Evolutionary conservation across 2,797 vertebrate species (phyloP), one percentile per base, ranked within the genome.

Genomic region (Helostoma temminkii): DNA sequence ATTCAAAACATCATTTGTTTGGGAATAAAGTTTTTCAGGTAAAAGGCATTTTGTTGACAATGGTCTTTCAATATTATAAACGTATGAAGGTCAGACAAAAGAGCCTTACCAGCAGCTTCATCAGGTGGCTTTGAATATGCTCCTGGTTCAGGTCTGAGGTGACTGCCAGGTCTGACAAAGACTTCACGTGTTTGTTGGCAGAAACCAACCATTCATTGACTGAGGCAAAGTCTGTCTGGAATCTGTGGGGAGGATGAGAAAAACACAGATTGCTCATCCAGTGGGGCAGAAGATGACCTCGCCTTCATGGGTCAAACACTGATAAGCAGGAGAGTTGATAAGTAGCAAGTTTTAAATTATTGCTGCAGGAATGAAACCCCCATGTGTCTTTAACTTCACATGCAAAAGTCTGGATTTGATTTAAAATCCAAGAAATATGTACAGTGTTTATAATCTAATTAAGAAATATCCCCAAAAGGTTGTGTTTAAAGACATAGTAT

Each of bases 21-120:
- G n/a, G n/a, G n/a, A n/a, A n/a, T n/a, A n/a, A n/a, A n/a, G n/a
- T n/a, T n/a, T n/a, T n/a, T n/a, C n/a, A n/a, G n/a, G n/a, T n/a
- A n/a, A n/a, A n/a, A n/a, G n/a, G n/a, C n/a, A n/a, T n/a, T n/a
- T n/a, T n/a, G n/a, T 30, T 30, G 9, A 30, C 7, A 30, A 8
- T 7, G 9, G 37, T 18, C 15, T 1, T 3, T 34, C 11, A 16
- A 16, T 16, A 39, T 16, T 6, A 18, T 18, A 7, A 8, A 25
- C 8, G 43, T 30, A 10, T 32, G 10, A 26, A 10, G 22, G 62
- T 21, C 2, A 36, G 25, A 7, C 2, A 19, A 8, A 6, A 32
- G n/a, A 54, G n/a, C 2, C 76, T 85, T 91, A 98, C 97, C 91
- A 96, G 93, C 65, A 98, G 93, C n/a, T 80, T 83, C 32, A 83